Conservation (phyloP, 1,140 invertebrate genomes). For the Plectrocnemia conspersa region DNA sequence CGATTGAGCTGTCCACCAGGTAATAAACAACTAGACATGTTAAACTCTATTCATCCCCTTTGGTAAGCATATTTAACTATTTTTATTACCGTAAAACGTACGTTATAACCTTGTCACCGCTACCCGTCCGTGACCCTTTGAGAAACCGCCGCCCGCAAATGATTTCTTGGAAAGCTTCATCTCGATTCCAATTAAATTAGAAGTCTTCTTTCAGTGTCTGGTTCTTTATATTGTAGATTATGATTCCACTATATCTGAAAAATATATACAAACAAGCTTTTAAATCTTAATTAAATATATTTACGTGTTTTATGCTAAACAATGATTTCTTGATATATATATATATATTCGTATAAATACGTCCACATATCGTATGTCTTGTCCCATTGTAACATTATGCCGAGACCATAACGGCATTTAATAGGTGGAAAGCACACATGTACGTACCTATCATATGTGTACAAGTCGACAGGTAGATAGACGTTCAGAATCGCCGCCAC, state of each 20-base stretch:
- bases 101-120: slow-evolving; percentile 14
- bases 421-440: too few species aligned
- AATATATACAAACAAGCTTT: background rate
- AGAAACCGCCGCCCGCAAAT: slow-evolving; percentile 13
- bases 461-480: slow-evolving; percentile 6
- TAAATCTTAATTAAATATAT: background rate
- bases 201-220: slow-evolving; percentile 6
- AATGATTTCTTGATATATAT: background rate
- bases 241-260: background rate
- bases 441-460: too few species aligned
- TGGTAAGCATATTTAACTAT: slow-evolving; percentile 16
- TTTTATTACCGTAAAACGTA: slow-evolving; percentile 19
- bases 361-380: too few species aligned
- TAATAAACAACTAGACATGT: slow-evolving; percentile 28
- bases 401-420: too few species aligned
- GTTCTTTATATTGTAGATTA: background rate
- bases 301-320: background rate
- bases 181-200: slow-evolving; percentile 10
- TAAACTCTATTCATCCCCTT: slow-evolving; percentile 3
- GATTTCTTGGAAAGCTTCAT: slow-evolving; percentile 15
- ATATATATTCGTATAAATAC: background rate
- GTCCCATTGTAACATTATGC: too few species aligned
- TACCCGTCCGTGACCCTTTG: slow-evolving; percentile 16
- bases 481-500: slow-evolving; percentile 3
- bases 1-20: slow-evolving; percentile 37